Conservation (phyloP, 2,113 vertebrate genomes). For the Eptatretus burgeri region DNA sequence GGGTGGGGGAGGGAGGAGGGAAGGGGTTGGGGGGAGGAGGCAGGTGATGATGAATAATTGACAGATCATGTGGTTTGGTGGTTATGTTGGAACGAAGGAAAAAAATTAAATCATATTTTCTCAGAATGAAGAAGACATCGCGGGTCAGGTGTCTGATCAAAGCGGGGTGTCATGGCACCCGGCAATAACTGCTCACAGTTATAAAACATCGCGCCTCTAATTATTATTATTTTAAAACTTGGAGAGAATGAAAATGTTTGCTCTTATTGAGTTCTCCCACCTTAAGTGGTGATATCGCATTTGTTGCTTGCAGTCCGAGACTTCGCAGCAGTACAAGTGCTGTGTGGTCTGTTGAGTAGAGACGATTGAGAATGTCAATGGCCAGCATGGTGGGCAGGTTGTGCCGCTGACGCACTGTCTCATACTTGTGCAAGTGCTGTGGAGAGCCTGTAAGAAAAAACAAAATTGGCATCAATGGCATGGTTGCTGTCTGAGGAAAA, state of each 20-base stretch:
- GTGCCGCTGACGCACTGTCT: conserved; percentile 57
- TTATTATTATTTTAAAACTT: neutral
- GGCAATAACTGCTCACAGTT: too few species aligned
- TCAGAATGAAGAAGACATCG: too few species aligned
- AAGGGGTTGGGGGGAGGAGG: too few species aligned
- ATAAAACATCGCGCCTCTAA: too few species aligned
- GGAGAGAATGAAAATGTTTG: conserved; percentile 9
- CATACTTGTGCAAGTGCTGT: conserved; percentile 50
- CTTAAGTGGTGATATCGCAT: conserved; percentile 41
- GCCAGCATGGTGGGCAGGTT: conserved; percentile 60
- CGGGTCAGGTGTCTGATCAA: too few species aligned
- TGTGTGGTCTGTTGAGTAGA: conserved; percentile 41
- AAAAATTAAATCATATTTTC: too few species aligned
- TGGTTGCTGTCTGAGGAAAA: neutral
- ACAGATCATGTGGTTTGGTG: too few species aligned
- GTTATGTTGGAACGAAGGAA: too few species aligned
- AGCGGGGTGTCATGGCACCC: too few species aligned
- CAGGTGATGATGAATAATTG: too few species aligned
- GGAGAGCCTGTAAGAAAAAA: conserved; percentile 31
- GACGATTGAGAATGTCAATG: conserved; percentile 47
- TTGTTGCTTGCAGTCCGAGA: conserved; percentile 64
- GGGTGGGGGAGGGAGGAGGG: too few species aligned
- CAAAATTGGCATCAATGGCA: conserved; percentile 8
- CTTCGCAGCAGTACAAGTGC: conserved; percentile 55
- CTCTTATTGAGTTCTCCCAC: conserved; percentile 35